A percentile compares a stretch with the other conserved stretches of the same genome.
Conservation (phyloP, 2,888 invertebrate species). For the Caenorhabditis sulstoni region DNA sequence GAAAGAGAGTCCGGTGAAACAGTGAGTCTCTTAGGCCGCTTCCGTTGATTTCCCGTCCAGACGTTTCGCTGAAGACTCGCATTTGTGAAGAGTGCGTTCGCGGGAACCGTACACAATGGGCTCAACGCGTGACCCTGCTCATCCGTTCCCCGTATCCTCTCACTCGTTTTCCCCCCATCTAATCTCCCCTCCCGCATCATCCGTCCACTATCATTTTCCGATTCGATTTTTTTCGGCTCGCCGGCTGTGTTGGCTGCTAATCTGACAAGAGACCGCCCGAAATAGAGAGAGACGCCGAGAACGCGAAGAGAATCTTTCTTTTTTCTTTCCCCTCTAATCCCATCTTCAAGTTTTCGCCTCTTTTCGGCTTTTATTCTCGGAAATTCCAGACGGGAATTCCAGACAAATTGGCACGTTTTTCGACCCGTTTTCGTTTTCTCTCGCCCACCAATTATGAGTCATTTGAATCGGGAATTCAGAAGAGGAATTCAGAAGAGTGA, state of each 20-base stretch:
- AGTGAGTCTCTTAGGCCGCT: too few relatives aligned
- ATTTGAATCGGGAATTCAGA: too few relatives aligned
- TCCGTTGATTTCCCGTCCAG: too few relatives aligned
- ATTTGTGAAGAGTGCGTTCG: too few relatives aligned
- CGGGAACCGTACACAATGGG: background rate
- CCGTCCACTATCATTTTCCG: slow-evolving; percentile 43
- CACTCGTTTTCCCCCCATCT: slow-evolving; percentile 2
- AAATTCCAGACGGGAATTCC: background rate
- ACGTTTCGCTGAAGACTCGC: too few relatives aligned
- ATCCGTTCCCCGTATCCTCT: background rate
- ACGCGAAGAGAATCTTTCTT: slow-evolving; percentile 1
- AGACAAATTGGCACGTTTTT: background rate
- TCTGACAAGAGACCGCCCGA: too few relatives aligned
- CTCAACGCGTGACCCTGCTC: background rate
- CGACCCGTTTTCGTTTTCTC: too few relatives aligned
- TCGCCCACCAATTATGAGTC: too few relatives aligned
- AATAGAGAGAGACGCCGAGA: slow-evolving; percentile 22
- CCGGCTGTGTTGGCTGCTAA: background rate
- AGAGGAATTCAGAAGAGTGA: too few relatives aligned
- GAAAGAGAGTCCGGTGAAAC: too few relatives aligned
- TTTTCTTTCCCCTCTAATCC: slow-evolving; percentile 32
- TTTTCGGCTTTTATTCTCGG: background rate
- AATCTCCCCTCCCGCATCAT: slow-evolving; percentile 6
- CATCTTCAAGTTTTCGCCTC: background rate
- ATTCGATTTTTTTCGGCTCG: slow-evolving; percentile 37